Evolutionary conservation across 2,797 vertebrate genomes (phyloP).

Genomic region (Clarias laeviceps): DNA sequence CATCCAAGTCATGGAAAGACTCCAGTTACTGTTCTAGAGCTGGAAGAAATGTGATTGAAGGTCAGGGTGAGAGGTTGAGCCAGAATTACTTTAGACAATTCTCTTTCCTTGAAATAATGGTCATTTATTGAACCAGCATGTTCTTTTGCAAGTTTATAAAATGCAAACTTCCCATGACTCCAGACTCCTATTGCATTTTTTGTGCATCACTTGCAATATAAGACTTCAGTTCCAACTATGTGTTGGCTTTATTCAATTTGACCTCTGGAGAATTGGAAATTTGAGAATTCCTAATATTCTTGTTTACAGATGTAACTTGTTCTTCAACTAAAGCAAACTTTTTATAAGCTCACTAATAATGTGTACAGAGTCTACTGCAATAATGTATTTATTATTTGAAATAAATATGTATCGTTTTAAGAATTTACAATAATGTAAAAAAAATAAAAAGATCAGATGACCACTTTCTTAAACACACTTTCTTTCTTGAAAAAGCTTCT

Average conservation of each 20-base stretch:
- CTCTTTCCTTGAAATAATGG: constrained; percentile 30
- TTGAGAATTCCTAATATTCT: background rate
- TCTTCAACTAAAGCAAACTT: background rate
- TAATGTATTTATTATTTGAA: background rate
- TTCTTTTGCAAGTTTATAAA: constrained; percentile 38
- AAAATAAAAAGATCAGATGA: background rate
- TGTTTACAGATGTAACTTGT: background rate
- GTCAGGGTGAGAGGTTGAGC: constrained; percentile 23
- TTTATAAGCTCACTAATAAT: background rate
- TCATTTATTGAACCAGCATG: constrained; percentile 44
- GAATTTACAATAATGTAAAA: background rate
- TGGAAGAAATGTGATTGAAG: constrained; percentile 20
- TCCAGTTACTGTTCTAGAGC: constrained; percentile 28
- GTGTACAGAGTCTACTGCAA: background rate
- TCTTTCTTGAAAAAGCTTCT: constrained; percentile 56
- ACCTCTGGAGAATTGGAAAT: background rate
- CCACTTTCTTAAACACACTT: constrained; percentile 13
- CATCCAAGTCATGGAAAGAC: constrained; percentile 36
- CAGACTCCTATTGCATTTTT: constrained; percentile 41
- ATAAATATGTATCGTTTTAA: background rate
- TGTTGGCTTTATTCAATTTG: background rate
- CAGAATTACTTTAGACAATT: constrained; percentile 34
- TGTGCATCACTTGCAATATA: constrained; percentile 41
- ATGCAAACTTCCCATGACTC: constrained; percentile 32
- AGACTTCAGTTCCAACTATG: constrained; percentile 17